Conservation (phyloP, 2,113 vertebrate genomes). For the Silurus glanis region DNA sequence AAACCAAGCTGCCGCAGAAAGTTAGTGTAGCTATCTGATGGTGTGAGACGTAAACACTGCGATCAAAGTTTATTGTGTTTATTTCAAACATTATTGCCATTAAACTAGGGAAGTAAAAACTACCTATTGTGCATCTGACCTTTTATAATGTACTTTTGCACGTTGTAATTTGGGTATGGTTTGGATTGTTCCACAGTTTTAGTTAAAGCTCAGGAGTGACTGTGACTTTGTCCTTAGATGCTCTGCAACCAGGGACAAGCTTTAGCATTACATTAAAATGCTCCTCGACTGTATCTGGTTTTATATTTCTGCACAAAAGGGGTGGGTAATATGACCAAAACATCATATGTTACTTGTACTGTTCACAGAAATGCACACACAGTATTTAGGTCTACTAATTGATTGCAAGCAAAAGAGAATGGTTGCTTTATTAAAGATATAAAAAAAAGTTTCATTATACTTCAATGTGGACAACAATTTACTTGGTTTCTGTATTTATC, state of each 20-base stretch:
- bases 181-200: not conserved
- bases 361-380: not conserved
- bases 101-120: not conserved
- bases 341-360: too few relatives aligned
- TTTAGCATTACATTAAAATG: not conserved
- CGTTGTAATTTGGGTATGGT: not conserved
- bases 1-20: slow-evolving; percentile 49
- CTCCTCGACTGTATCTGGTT: not conserved
- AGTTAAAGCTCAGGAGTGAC: not conserved
- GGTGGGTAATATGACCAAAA: not conserved
- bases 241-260: not conserved
- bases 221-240: not conserved
- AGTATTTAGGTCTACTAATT: not conserved
- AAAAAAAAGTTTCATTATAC: not conserved
- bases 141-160: not conserved
- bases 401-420: not conserved
- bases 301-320: not conserved
- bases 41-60: not conserved
- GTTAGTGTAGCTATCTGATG: slow-evolving; percentile 24
- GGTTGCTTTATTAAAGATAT: not conserved
- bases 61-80: not conserved
- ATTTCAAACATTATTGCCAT: not conserved
- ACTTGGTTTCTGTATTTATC: not conserved
- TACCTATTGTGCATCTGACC: not conserved
- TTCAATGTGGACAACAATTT: not conserved